A percentile compares a stretch with the other conserved stretches of the same genome.
Conservation (phyloP, 2,113 vertebrate genomes). For the Terrapene triunguis region DNA sequence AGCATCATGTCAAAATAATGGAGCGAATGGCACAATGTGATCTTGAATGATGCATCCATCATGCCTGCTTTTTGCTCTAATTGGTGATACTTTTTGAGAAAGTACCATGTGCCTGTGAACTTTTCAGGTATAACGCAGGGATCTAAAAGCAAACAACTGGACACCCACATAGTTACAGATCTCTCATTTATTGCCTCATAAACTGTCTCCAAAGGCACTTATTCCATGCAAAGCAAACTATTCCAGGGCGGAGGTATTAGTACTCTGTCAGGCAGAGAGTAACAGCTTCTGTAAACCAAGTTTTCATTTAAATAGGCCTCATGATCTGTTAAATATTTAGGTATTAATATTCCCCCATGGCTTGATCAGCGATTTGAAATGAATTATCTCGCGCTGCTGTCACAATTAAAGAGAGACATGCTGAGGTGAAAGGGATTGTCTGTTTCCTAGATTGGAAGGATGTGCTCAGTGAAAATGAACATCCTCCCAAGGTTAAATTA, state of each 20-base stretch:
- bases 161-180: not conserved
- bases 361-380: constrained; percentile 73
- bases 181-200: not conserved
- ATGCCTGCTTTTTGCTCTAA: not conserved
- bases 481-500: constrained; percentile 81
- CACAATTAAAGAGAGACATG: constrained; percentile 76
- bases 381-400: constrained; percentile 72
- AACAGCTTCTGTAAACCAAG: not conserved
- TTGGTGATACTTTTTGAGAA: not conserved
- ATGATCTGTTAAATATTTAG: constrained; percentile 76
- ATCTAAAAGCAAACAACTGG: not conserved
- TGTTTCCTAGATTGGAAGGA: constrained; percentile 75
- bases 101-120: not conserved
- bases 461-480: constrained; percentile 73
- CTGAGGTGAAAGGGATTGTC: constrained; percentile 78
- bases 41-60: not conserved
- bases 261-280: not conserved
- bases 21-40: not conserved
- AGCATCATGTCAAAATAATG: not conserved
- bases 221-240: not conserved
- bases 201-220: not conserved
- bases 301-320: constrained; percentile 57
- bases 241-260: not conserved
- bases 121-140: not conserved
- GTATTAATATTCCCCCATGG: constrained; percentile 70